Conservation (phyloP, 2,797 vertebrate species). For the Aselliscus stoliczkanus region DNA sequence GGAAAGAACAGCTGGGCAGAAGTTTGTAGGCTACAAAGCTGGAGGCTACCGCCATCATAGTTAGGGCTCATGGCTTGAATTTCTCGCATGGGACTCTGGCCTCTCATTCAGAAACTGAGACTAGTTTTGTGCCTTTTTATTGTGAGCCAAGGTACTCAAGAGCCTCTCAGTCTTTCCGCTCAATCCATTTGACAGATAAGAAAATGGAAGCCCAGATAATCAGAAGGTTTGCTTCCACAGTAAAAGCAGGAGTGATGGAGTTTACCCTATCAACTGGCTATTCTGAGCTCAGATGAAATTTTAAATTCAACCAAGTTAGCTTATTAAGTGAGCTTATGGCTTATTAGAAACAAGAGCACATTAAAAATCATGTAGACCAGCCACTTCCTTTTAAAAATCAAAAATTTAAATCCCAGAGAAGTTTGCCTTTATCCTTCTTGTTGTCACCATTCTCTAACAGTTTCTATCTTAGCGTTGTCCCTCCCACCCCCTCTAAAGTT, state of each 20-base stretch:
- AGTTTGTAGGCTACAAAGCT: too few species aligned
- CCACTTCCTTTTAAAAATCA: neutral
- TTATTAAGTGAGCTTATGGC: neutral
- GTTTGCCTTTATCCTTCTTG: neutral
- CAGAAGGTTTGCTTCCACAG: neutral
- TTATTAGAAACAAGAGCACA: neutral
- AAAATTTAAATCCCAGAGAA: neutral
- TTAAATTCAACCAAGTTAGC: slow-evolving; percentile 7
- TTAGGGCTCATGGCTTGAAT: neutral
- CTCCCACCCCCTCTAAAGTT: neutral
- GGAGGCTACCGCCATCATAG: neutral
- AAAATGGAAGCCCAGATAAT: neutral
- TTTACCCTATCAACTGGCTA: neutral
- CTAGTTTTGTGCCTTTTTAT: neutral
- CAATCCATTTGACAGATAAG: neutral
- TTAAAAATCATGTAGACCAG: neutral
- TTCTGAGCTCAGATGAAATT: neutral
- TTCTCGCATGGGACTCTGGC: neutral
- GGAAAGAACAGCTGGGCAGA: neutral
- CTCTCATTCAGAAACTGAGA: neutral
- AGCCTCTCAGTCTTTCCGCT: neutral
- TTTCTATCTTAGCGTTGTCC: neutral
- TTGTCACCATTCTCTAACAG: neutral
- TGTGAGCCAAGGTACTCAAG: neutral
- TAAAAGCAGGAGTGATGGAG: neutral